phyloP scores from a whole-genome alignment of 2,113 vertebrate species.

The Rhegmatorhina hoffmannsi region DNA sequence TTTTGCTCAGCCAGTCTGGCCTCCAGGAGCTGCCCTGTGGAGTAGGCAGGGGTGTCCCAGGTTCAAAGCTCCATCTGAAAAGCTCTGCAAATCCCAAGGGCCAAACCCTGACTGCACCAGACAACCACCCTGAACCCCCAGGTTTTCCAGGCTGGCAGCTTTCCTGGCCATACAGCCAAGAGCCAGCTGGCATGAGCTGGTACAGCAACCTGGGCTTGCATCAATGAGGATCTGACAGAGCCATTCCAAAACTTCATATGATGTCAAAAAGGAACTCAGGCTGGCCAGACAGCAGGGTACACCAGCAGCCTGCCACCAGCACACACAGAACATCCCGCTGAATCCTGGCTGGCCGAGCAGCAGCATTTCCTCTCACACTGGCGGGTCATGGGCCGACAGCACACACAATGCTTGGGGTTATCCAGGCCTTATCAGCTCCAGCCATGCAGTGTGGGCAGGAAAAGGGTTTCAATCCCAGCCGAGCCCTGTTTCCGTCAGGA shows the following conservation, averaged over 20 bases:
- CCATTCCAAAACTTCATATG: neutral
- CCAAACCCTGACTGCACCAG: fast-evolving
- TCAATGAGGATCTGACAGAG: neutral
- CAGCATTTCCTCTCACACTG: neutral
- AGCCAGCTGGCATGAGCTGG: fast-evolving
- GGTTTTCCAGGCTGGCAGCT: neutral
- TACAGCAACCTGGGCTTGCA: neutral
- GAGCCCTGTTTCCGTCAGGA: neutral
- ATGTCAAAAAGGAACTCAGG: neutral
- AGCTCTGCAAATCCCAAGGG: fast-evolving
- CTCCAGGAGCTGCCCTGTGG: neutral
- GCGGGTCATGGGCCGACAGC: fast-evolving
- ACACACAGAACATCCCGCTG: neutral
- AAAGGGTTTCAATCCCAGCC: slow-evolving; percentile 32
- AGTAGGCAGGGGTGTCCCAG: neutral
- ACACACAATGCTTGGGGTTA: slow-evolving; percentile 28
- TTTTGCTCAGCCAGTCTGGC: neutral
- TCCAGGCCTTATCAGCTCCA: slow-evolving; percentile 24
- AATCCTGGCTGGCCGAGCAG: neutral
- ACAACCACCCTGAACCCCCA: neutral
- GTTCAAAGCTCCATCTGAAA: neutral
- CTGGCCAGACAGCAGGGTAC: neutral
- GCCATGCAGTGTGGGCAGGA: neutral
- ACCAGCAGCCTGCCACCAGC: fast-evolving
- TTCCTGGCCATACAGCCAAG: fast-evolving